Percentiles rank a stretch among this genome's conserved stretches.
phyloP scores from a whole-genome alignment of 2,797 vertebrate species.

The Zalophus californianus region DNA sequence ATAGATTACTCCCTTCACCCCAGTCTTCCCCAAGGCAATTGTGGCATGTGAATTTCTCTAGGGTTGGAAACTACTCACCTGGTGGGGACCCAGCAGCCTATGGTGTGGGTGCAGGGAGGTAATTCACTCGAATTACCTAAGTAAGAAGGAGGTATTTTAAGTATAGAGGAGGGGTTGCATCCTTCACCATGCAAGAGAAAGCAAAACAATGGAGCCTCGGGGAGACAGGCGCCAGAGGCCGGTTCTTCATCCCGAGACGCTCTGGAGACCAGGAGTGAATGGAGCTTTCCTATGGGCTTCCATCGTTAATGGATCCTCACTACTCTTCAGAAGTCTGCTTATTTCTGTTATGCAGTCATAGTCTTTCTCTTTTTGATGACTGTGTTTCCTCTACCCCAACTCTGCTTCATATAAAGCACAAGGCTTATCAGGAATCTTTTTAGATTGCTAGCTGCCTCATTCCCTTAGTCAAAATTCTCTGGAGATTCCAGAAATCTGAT shows the following conservation, averaged over 20 bases:
- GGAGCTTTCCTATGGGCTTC: not conserved
- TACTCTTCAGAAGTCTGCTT: not conserved
- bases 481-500: not conserved
- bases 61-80: not conserved
- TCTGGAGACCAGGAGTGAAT: not conserved
- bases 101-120: not conserved
- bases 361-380: not conserved
- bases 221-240: not conserved
- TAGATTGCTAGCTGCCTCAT: not conserved
- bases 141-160: constrained; percentile 14
- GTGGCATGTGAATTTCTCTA: not conserved
- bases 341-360: not conserved
- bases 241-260: not conserved
- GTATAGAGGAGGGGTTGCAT: not conserved
- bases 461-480: not conserved
- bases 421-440: not conserved
- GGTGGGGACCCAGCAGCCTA: not conserved
- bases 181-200: not conserved
- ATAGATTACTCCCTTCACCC: not conserved
- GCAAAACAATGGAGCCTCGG: not conserved
- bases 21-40: not conserved
- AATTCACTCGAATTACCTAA: not conserved
- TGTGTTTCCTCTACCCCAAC: not conserved
- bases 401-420: not conserved
- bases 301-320: not conserved